Percentiles rank a stretch among this genome's conserved stretches.
Conservation (phyloP, 1,140 invertebrate species). For the Cephus cinctus region DNA sequence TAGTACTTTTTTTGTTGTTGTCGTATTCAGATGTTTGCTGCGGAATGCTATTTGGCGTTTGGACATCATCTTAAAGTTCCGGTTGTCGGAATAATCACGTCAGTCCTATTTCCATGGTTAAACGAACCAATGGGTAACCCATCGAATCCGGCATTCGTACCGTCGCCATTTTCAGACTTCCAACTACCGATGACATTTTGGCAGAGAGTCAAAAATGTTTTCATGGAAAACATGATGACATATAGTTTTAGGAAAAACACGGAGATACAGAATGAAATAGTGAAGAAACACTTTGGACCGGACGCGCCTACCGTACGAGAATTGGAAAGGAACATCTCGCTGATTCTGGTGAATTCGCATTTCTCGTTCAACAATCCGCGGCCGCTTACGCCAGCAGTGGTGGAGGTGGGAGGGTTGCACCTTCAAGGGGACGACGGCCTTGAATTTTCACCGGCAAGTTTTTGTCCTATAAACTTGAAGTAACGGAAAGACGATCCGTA, state of each 20-base stretch:
- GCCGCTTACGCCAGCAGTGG: constrained; percentile 48
- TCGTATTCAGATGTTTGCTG: constrained; percentile 21
- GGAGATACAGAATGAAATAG: constrained; percentile 38
- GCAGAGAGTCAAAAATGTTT: constrained; percentile 58
- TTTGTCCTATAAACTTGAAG: no score
- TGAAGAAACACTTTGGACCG: constrained; percentile 51
- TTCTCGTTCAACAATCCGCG: constrained; percentile 44
- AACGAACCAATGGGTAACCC: constrained; percentile 63
- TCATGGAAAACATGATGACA: constrained; percentile 27
- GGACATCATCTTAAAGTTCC: constrained; percentile 60
- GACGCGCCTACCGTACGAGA: constrained; percentile 53
- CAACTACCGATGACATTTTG: constrained; percentile 60
- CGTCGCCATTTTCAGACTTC: constrained; percentile 60
- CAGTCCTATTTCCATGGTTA: constrained; percentile 61
- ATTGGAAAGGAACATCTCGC: constrained; percentile 61
- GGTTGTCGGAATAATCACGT: constrained; percentile 61
- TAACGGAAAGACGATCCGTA: no score
- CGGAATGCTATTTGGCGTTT: constrained; percentile 56
- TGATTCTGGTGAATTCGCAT: constrained; percentile 64
- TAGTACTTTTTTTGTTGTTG: no score
- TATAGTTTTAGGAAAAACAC: constrained; percentile 19
- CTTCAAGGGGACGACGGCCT: neutral
- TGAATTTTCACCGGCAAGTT: no score
- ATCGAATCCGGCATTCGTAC: constrained; percentile 61
- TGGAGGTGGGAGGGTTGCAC: constrained; percentile 60